Evolutionary conservation across 2,113 vertebrate species (phyloP), one percentile per base, ranked within the genome.

Genomic region (Plotosus lineatus): DNA sequence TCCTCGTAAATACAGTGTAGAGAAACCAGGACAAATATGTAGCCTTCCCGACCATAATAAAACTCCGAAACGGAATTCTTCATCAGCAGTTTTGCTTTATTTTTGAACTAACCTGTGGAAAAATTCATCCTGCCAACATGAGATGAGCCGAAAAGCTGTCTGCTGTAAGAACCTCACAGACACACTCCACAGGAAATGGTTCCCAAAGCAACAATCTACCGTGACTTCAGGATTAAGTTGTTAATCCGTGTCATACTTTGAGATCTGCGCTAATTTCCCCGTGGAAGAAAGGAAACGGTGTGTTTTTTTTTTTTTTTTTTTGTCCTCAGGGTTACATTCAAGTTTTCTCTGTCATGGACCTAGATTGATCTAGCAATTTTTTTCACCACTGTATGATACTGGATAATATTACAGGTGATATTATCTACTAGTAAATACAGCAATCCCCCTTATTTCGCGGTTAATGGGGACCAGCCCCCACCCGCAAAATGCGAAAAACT

Each of bases 171-270:
- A 72, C 55, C 74, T 74, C 53, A 56, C 66, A 23, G 55, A n/a
- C 26, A 33, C 33, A 66, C 61, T 75, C 48, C 33, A 44, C 21
- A 17, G 60, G 53, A 81, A 75, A 63, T 40, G n/a, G 80, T n/a
- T 81, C 80, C 80, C 77, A 69, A 28, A 79, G 82, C 72, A 58
- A 26, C 56, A 31, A 53, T 79, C 75, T 53, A 53, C 36, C 23
- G 73, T 66, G 77, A 69, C 82, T 83, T 40, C 17, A 56, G 60
- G 82, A 80, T 84, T 78, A 79, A 55, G 61, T 53, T 79, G 77
- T 79, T 80, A 83, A 83, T 83, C 80, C 72, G 74, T 75, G 69
- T 83, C 74, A 79, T 84, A 75, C 42, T 50, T 51, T 68, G 72
- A 80, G 61, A 40, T 40, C 33, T 60, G 51, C 11, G 51, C 74